Percentiles rank a stretch among this genome's conserved stretches.
These are phyloP conservation scores for Adelosebastes latens DNA, from an alignment of 2,797 vertebrate species.

Conservation along the genomic window DNA sequence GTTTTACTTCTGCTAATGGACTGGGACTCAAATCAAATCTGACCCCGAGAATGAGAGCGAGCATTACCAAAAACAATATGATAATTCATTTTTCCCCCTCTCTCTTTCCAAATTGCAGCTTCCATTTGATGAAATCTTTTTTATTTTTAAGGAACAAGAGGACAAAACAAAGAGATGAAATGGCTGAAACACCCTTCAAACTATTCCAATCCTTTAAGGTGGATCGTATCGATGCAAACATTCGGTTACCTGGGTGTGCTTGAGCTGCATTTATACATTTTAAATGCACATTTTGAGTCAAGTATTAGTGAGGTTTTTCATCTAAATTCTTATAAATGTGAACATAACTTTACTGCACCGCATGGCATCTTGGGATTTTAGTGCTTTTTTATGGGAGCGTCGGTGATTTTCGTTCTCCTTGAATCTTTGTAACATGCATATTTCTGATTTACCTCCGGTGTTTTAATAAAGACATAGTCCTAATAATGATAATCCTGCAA, in stretches of 20 bases:
- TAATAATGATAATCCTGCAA: not conserved
- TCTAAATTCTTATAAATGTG: not conserved
- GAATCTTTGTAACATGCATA: not conserved
- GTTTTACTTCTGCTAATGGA: conserved; percentile 89
- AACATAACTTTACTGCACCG: not conserved
- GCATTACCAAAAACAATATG: conserved; percentile 91
- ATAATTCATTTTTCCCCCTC: conserved; percentile 81
- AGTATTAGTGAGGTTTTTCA: not conserved
- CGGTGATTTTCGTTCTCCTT: not conserved
- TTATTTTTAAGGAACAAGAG: conserved; percentile 84
- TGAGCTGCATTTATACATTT: not conserved
- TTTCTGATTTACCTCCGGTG: not conserved
- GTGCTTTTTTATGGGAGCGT: too few species aligned
- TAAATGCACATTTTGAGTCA: not conserved
- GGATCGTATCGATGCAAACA: not conserved
- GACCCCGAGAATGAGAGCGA: conserved; percentile 91
- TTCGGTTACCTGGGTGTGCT: not conserved
- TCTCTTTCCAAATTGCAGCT: conserved; percentile 84
- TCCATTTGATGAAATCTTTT: conserved; percentile 88
- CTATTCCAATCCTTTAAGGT: conserved; percentile 31
- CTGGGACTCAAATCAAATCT: conserved; percentile 95
- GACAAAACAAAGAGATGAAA: conserved; percentile 57
- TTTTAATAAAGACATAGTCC: not conserved
- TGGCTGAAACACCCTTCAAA: not conserved
- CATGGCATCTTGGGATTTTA: not conserved